phyloP scores from a whole-genome alignment of 2,797 vertebrate species.

The Falco novaeseelandiae region DNA sequence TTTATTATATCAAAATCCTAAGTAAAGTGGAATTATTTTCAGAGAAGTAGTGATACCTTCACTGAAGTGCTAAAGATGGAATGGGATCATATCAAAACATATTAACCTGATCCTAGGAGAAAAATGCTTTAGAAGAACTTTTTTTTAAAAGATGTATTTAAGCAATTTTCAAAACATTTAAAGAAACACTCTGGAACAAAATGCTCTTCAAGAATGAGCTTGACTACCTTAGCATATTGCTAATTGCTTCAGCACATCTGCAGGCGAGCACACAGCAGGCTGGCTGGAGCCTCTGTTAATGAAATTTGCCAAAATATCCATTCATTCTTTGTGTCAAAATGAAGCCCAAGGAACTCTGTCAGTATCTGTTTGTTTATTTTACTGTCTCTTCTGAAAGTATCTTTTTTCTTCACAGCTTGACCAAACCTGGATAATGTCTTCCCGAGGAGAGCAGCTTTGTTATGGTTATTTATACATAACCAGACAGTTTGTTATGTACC shows the following conservation, averaged over 20 bases:
- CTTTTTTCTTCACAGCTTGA: constrained; percentile 10
- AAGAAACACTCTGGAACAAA: neutral
- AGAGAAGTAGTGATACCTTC: neutral
- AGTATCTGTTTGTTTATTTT: constrained; percentile 9
- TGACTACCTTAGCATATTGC: constrained; percentile 14
- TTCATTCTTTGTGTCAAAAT: neutral
- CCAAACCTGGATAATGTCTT: neutral
- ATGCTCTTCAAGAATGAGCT: neutral
- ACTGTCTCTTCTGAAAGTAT: constrained; percentile 10
- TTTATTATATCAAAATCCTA: neutral
- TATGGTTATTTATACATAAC: neutral
- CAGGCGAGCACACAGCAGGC: neutral
- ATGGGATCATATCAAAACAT: neutral
- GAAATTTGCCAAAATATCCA: neutral
- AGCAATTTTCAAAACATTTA: neutral
- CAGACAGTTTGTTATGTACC: neutral
- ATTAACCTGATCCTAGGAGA: neutral
- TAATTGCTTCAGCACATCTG: constrained; percentile 41
- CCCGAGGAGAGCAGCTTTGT: neutral
- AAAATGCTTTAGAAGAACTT: neutral
- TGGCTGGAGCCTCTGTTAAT: neutral
- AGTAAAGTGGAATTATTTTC: neutral
- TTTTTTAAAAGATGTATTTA: neutral
- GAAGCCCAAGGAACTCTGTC: neutral
- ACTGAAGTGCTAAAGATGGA: neutral